phyloP scores from a whole-genome alignment of 1,140 invertebrate genomes.

The Drosophila lacertosa region DNA sequence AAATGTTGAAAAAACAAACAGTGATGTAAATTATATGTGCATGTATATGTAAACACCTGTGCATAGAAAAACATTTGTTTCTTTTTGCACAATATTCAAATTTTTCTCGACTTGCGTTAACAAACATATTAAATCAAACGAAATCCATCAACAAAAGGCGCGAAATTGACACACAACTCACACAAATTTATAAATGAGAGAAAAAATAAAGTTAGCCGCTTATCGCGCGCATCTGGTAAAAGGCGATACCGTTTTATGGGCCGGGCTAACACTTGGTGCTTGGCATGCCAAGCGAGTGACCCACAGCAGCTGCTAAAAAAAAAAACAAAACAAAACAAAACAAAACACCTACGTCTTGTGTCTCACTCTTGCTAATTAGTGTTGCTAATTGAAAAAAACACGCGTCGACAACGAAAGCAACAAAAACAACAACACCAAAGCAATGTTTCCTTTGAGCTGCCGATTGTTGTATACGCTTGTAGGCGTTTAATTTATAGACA shows the following conservation, averaged over 20 bases:
- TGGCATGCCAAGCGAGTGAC: constrained; percentile 54
- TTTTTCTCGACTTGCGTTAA: constrained; percentile 19
- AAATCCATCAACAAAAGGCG: constrained; percentile 28
- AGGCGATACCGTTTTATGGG: constrained; percentile 22
- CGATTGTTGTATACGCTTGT: too few relatives aligned
- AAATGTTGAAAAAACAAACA: constrained; percentile 22
- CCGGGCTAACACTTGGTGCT: constrained; percentile 38
- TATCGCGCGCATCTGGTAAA: constrained; percentile 29
- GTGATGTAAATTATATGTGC: neutral
- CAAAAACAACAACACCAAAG: neutral
- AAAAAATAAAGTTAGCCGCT: constrained; percentile 7
- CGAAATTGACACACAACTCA: constrained; percentile 55
- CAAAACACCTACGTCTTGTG: constrained; percentile 28
- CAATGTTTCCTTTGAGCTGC: neutral
- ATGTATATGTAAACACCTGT: constrained; percentile 1
- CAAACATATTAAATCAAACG: constrained; percentile 31
- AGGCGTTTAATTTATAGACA: too few relatives aligned
- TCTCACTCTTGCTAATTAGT: constrained; percentile 60
- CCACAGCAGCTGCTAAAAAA: constrained; percentile 23
- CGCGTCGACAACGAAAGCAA: constrained; percentile 28
- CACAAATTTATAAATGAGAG: constrained; percentile 48
- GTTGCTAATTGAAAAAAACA: constrained; percentile 64
- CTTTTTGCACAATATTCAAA: constrained; percentile 28
- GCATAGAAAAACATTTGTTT: constrained; percentile 1
- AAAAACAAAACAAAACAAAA: too few relatives aligned